Evolutionary conservation across 2,797 vertebrate genomes (phyloP), one percentile per base, ranked within the genome.

Genomic region (Neomorphus geoffroyi): DNA sequence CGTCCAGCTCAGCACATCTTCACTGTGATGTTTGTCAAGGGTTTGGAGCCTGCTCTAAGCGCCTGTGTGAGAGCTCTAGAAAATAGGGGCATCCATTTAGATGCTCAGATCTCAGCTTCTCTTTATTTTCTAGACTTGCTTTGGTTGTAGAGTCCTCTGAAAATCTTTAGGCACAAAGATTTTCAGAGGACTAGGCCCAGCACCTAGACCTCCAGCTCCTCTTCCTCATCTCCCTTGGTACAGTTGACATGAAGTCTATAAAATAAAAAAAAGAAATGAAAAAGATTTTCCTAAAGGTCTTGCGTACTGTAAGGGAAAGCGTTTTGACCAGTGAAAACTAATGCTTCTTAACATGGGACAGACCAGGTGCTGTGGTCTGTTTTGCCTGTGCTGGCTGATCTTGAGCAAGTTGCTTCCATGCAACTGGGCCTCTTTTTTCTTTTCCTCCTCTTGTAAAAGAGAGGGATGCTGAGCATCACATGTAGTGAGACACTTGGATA

Each of bases 331-430:
- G 35, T 41, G 56, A 35, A 80, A n/a, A 28, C 12, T 48, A 62
- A 60, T 60, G 15, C 17, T 64, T 69, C 50, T 61, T 86, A 37
- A 28, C 26, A 11, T 32, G 24, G 41, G 39, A 16, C 14, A 48
- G 50, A 48, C 16, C 39, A 48, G 53, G 17, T 85, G 33, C 28
- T 77, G 1, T 23, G 26, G 19, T 46, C 54, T 71, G 17, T 30
- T 93, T 71, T 87, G n/a, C 18, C 80, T 91, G 74, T 90, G 12
- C 37, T 92, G 22, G 18, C 64, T 48, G 32, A 79, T 86, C 46
- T 72, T 86, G 86, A 53, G 39, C 22, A 90, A 86, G 65, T 84
- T 43, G 8, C 7, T 86, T 88, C 37, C 5, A 3, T 35, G 26
- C 78, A 78, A 23, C 41, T 57, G 32, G 10, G 37, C 17, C 33